A percentile compares a stretch with the other conserved stretches of the same genome.
Conservation (phyloP, 2,113 vertebrate species). For the Cygnus buccinator region DNA sequence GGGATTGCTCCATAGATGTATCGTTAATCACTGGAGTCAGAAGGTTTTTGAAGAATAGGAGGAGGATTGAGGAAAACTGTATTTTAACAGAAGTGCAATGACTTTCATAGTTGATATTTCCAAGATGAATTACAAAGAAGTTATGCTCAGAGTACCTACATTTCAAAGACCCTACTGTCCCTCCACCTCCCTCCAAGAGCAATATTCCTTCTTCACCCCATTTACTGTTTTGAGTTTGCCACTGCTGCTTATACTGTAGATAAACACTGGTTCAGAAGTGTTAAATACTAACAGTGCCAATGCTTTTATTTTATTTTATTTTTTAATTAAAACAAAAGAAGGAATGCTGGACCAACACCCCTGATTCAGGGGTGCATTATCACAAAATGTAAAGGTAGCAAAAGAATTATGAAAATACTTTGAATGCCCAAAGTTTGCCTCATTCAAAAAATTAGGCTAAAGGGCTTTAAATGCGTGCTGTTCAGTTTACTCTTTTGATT, state of each 20-base stretch:
- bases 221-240: neutral
- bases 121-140: neutral
- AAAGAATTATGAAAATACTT: neutral
- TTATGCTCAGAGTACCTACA: neutral
- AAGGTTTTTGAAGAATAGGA: neutral
- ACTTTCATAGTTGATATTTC: rapidly evolving
- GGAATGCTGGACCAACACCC: neutral
- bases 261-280: neutral
- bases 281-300: neutral
- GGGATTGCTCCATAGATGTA: neutral
- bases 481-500: conserved; percentile 84
- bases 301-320: neutral
- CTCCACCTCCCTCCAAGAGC: neutral
- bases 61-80: neutral
- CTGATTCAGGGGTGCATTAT: neutral
- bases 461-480: conserved; percentile 76
- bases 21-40: neutral
- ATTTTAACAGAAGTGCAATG: neutral
- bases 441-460: conserved; percentile 61
- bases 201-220: neutral
- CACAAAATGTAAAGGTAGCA: neutral
- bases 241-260: too few species aligned
- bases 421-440: conserved; percentile 55
- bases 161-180: neutral
- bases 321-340: neutral